A percentile compares a stretch with the other conserved stretches of the same genome.
phyloP scores from a whole-genome alignment of 2,888 invertebrate species.

The Patella depressa region DNA sequence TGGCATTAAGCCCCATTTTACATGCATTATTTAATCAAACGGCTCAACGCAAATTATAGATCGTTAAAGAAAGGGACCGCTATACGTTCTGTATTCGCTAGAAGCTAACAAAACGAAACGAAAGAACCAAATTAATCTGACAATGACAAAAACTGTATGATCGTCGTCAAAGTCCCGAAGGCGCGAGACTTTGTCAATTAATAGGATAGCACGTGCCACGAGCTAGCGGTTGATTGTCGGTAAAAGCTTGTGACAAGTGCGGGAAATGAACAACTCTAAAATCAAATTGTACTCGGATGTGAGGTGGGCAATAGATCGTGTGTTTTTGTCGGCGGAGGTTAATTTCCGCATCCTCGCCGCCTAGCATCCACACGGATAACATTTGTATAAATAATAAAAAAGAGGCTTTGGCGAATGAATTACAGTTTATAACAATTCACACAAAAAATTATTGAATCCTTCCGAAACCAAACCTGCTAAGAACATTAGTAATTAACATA shows the following conservation, averaged over 20 bases:
- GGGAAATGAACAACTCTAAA: conserved; percentile 24
- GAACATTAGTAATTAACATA: no score
- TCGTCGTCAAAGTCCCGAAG: not conserved
- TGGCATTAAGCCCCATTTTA: conserved; percentile 9
- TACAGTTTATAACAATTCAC: no score
- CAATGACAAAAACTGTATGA: not conserved
- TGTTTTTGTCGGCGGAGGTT: not conserved
- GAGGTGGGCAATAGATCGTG: not conserved
- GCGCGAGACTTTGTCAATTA: conserved; percentile 2
- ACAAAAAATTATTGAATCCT: no score
- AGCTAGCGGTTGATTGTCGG: conserved; percentile 21
- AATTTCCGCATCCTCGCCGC: not conserved
- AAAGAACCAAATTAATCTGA: not conserved
- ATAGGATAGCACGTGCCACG: conserved; percentile 4
- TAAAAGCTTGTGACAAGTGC: conserved; percentile 16
- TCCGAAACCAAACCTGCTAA: no score
- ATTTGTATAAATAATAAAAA: no score
- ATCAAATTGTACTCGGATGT: not conserved
- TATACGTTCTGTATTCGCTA: not conserved
- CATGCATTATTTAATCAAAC: conserved; percentile 11
- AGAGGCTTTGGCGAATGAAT: no score
- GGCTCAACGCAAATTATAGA: conserved; percentile 7
- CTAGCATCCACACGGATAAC: no score
- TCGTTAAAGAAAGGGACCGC: not conserved
- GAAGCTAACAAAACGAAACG: not conserved